These are phyloP conservation scores for Xestia rhomboidea DNA, from an alignment of 2,888 invertebrate genomes.

Conservation along the genomic window DNA sequence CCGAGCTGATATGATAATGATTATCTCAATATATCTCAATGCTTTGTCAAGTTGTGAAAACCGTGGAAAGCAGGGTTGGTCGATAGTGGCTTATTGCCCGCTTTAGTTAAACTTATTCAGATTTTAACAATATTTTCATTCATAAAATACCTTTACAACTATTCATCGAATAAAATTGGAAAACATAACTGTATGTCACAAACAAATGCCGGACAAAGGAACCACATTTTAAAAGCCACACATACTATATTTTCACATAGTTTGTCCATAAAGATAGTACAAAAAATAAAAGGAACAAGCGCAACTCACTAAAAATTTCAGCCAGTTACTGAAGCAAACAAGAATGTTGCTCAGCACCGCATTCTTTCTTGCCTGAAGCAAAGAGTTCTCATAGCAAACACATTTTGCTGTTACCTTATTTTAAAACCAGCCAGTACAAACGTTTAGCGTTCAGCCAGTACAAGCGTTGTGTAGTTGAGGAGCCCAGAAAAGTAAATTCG, in stretches of 20 bases:
- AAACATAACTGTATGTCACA: not conserved
- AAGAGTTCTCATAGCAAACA: constrained; percentile 47
- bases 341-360: constrained; percentile 24
- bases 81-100: not conserved
- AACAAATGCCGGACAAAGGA: not conserved
- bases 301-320: constrained; percentile 5
- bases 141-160: not conserved
- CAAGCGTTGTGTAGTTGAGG: constrained; percentile 56
- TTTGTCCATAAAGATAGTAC: not conserved
- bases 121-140: not conserved
- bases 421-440: constrained; percentile 53
- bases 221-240: not conserved
- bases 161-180: not conserved
- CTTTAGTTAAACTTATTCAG: not conserved
- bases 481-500: constrained; percentile 64
- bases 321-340: constrained; percentile 23
- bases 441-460: constrained; percentile 55
- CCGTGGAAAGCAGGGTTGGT: not conserved
- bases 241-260: not conserved
- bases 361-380: constrained; percentile 43
- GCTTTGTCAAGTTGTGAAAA: not conserved
- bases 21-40: not conserved
- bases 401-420: constrained; percentile 61
- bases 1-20: too few species aligned
- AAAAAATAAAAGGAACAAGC: not conserved